phyloP scores from a whole-genome alignment of 23 tunicate species.

The Oikopleura dioica region DNA sequence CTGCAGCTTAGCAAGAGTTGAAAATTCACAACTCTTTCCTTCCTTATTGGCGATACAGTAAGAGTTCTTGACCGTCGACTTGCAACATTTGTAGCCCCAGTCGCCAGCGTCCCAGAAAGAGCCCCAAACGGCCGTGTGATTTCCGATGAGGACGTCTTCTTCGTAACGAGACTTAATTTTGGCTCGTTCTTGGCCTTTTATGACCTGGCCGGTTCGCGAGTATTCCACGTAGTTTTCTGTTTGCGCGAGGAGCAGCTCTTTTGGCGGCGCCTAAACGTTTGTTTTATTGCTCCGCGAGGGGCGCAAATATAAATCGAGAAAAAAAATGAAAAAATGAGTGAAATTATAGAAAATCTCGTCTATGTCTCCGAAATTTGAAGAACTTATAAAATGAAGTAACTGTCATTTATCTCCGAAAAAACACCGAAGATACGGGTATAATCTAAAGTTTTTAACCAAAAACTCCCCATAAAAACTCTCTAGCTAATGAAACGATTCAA shows the following conservation, averaged over 20 bases:
- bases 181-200: conserved; percentile 25
- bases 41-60: conserved; percentile 54
- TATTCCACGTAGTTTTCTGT: conserved; percentile 84
- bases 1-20: no score
- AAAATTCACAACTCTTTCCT: conserved; percentile 15
- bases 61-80: conserved; percentile 45
- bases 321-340: no score
- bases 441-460: no score
- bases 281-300: no score
- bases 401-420: no score
- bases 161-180: conserved; percentile 39
- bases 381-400: no score
- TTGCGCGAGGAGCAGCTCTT: conserved; percentile 84
- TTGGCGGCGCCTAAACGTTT: conserved; percentile 95
- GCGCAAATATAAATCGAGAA: no score
- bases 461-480: no score
- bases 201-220: conserved; percentile 49
- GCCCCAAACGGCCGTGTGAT: conserved; percentile 75
- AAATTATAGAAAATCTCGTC: no score
- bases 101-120: conserved; percentile 40
- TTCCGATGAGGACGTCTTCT: conserved; percentile 48
- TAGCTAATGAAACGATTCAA: no score
- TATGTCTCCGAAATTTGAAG: no score
- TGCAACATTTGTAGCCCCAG: conserved; percentile 79
- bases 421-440: no score